Evolutionary conservation across 2,888 invertebrate species (phyloP).

Genomic region (Cetonia aurata): DNA sequence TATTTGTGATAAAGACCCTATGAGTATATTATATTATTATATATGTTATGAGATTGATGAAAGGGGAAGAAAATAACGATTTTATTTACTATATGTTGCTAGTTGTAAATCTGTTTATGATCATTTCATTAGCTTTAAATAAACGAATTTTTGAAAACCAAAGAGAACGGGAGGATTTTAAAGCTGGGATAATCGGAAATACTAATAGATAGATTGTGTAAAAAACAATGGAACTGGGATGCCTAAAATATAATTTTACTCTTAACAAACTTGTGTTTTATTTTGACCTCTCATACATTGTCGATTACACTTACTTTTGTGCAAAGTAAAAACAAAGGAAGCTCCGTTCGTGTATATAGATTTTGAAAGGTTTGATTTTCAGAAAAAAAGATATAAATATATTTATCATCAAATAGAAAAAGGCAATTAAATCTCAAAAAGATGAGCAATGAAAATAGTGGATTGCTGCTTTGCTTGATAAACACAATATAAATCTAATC

Average conservation of each 20-base stretch:
- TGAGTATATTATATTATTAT: constrained; percentile 24
- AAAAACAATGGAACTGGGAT: constrained; percentile 3
- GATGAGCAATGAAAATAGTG: too few species aligned
- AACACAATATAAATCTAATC: too few species aligned
- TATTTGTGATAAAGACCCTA: constrained; percentile 31
- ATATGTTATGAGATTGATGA: constrained; percentile 23
- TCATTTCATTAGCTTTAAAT: constrained; percentile 34
- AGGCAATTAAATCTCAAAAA: too few species aligned
- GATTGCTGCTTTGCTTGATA: too few species aligned
- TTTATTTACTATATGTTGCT: constrained; percentile 40
- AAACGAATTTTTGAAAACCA: neutral
- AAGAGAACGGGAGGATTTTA: neutral
- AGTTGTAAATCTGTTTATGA: constrained; percentile 36
- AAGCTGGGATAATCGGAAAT: neutral
- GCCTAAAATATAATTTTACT: constrained; percentile 40
- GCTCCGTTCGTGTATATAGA: too few species aligned
- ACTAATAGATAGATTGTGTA: neutral
- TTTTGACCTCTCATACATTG: neutral
- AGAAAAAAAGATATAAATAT: too few species aligned
- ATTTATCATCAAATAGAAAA: too few species aligned
- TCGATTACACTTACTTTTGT: too few species aligned
- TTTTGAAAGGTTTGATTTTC: too few species aligned
- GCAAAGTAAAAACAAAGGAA: too few species aligned
- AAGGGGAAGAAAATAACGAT: neutral
- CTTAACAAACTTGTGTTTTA: constrained; percentile 20